Evolutionary conservation across 2,888 invertebrate species (phyloP).

Genomic region (Drosophila meridiana): DNA sequence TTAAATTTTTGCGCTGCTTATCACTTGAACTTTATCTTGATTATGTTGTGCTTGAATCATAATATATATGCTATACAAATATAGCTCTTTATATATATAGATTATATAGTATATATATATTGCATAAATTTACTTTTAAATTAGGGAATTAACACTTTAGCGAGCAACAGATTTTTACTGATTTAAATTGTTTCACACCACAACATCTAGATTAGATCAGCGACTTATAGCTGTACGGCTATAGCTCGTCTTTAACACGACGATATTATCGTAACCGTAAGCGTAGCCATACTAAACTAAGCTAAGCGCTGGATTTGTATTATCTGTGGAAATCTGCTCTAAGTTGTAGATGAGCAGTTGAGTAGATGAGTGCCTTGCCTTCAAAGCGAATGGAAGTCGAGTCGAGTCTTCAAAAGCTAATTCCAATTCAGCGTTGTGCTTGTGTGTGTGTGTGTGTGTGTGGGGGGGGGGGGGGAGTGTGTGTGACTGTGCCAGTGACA

Average conservation of each 20-base stretch:
- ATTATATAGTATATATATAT: neutral
- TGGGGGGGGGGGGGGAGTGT: slow-evolving; percentile 25
- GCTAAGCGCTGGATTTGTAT: slow-evolving; percentile 50
- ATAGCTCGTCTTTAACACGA: slow-evolving; percentile 9
- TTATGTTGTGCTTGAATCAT: slow-evolving; percentile 59
- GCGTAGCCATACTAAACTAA: slow-evolving; percentile 73
- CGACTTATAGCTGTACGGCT: slow-evolving; percentile 1
- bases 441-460: slow-evolving; percentile 26
- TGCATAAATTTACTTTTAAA: slow-evolving; percentile 15
- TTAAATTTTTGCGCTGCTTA: slow-evolving; percentile 78
- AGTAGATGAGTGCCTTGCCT: slow-evolving; percentile 18
- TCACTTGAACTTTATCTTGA: slow-evolving; percentile 79
- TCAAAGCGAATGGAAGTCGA: slow-evolving; percentile 29
- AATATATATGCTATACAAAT: slow-evolving; percentile 19
- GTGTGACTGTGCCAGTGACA: slow-evolving; percentile 70
- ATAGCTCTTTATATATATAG: neutral
- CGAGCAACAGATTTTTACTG: neutral
- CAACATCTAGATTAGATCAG: slow-evolving; percentile 5
- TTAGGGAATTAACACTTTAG: slow-evolving; percentile 19
- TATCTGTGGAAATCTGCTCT: slow-evolving; percentile 39
- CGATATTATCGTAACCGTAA: slow-evolving; percentile 44
- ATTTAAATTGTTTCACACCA: slow-evolving; percentile 12
- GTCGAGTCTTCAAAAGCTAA: slow-evolving; percentile 35
- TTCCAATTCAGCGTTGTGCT: slow-evolving; percentile 51
- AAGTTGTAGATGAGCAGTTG: slow-evolving; percentile 33